Conservation (phyloP, 2,113 vertebrate genomes). For the Nettapus auritus region DNA sequence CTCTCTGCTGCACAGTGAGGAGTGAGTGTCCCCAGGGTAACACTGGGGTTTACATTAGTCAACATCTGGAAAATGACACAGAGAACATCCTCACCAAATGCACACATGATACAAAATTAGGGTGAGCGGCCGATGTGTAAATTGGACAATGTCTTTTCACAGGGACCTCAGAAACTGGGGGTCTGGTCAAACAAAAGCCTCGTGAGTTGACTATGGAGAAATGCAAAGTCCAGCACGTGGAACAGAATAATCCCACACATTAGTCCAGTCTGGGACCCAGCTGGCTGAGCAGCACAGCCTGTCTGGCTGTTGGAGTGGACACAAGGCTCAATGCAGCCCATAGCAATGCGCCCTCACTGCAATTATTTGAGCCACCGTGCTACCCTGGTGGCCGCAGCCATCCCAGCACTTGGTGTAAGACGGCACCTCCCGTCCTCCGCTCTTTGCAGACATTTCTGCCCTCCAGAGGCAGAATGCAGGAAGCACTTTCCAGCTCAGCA, state of each 20-base stretch:
- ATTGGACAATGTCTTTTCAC: not conserved
- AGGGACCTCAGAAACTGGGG: not conserved
- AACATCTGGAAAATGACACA: not conserved
- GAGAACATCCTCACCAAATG: not conserved
- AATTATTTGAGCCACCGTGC: not conserved
- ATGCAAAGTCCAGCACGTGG: not conserved
- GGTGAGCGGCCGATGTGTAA: no score
- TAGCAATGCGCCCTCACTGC: not conserved
- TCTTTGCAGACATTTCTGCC: not conserved
- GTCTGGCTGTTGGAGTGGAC: not conserved
- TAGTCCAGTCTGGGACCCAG: not conserved
- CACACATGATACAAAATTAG: not conserved
- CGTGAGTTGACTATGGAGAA: not conserved
- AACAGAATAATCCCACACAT: not conserved
- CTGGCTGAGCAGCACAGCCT: not conserved
- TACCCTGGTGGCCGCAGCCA: not conserved
- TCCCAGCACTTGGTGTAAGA: not conserved
- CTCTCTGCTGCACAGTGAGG: not conserved
- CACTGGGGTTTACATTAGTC: not conserved
- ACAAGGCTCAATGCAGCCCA: fast-evolving
- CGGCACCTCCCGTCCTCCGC: not conserved
- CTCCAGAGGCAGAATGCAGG: not conserved
- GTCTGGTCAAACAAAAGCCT: not conserved
- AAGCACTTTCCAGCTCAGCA: not conserved
- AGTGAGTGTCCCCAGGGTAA: not conserved